Evolutionary conservation across 1,140 invertebrate genomes (phyloP).

Genomic region (Rhizoglyphus robini): DNA sequence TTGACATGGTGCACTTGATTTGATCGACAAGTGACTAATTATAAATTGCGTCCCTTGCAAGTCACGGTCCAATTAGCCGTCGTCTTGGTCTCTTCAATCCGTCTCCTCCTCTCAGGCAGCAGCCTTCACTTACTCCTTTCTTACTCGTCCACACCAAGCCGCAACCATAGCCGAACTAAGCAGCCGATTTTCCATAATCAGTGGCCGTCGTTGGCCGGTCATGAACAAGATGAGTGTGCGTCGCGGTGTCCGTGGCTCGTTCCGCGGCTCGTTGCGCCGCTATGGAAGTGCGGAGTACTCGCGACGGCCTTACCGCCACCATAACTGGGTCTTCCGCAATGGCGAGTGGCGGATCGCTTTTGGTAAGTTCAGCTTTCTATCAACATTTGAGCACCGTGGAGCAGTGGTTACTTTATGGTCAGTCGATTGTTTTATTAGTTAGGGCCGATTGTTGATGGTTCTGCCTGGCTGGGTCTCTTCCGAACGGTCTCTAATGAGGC

Average conservation of each 20-base stretch:
- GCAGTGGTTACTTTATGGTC: too few species aligned
- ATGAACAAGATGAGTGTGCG: conserved; percentile 28
- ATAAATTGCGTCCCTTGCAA: not conserved
- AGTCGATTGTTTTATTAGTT: too few species aligned
- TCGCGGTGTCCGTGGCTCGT: conserved; percentile 28
- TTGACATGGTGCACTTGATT: too few species aligned
- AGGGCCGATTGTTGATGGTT: not conserved
- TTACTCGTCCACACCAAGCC: not conserved
- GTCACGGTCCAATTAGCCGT: conserved; percentile 11
- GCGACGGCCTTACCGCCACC: conserved; percentile 26
- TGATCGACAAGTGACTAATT: too few species aligned
- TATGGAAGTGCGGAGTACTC: conserved; percentile 28
- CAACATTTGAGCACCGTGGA: too few species aligned
- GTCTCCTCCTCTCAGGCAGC: not conserved
- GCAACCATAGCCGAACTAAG: conserved; percentile 16
- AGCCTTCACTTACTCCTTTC: not conserved
- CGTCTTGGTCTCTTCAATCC: not conserved
- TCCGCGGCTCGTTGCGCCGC: conserved; percentile 26
- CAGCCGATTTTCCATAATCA: conserved; percentile 17
- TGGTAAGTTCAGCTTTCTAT: conserved; percentile 26
- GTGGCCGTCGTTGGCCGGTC: conserved; percentile 14
- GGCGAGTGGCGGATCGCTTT: conserved; percentile 29
- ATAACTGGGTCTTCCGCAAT: conserved; percentile 28
- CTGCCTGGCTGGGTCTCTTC: too few species aligned
- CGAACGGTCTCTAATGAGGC: too few species aligned